Base-by-base conservation (phyloP, 2,888 invertebrate species). In the Pyrrhia umbra region DNA sequence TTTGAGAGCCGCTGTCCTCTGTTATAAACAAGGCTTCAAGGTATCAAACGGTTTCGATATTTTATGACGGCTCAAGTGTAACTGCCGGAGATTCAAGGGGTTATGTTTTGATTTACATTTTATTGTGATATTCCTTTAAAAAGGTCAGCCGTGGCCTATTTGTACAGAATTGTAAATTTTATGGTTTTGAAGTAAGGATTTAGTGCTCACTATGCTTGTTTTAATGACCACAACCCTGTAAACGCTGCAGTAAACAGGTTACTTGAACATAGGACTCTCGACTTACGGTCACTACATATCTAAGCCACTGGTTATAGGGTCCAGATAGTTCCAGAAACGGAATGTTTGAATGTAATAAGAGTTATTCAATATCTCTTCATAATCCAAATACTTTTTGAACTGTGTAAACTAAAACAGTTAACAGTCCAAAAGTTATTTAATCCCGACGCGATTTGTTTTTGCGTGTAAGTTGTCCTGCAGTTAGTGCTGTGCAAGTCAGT, bases 341-440 rank as follows among this genome's bases (percentile, higher is more conserved):
- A n/a, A n/a, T n/a, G n/a, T n/a, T n/a, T n/a, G n/a, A n/a, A n/a
- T n/a, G n/a, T n/a, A n/a, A n/a, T n/a, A n/a, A n/a, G n/a, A n/a
- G n/a, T n/a, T n/a, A n/a, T n/a, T n/a, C n/a, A n/a, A n/a, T n/a
- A n/a, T n/a, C n/a, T n/a, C n/a, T n/a, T n/a, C n/a, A n/a, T n/a
- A n/a, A n/a, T n/a, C n/a, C n/a, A n/a, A n/a, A n/a, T 10, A 13
- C 30, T 30, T 13, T 30, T 10, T 27, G 39, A 68, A 13, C 39
- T 13, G 15, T n/a, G 20, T 25, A 0, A 4, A 27, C 23, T 20
- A 8, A 25, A 30, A 34, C 34, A 20, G 34, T 27, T 13, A 18
- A 27, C 71, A 51, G 18, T 4, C 1, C 18, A 4, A 42, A 71
- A 56, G 72, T 64, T 55, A 56, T 71, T 70, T 62, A 70, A 68